Evolutionary conservation across 2,113 vertebrate genomes (phyloP), one percentile per base, ranked within the genome.

Genomic region (Urocitellus parryii): DNA sequence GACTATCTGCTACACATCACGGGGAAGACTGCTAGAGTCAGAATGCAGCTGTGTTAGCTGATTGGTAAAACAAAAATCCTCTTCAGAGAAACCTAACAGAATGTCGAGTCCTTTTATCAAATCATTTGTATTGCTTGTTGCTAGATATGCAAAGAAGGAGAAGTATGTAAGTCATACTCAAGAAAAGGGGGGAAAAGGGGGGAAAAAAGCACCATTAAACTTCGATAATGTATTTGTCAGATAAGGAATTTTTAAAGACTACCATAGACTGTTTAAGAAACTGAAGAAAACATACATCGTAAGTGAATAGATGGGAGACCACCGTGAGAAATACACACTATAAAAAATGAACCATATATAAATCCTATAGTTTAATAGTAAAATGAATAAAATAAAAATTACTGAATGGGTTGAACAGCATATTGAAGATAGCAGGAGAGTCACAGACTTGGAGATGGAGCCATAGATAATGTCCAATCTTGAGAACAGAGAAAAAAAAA

Each of bases 21-120:
- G 82, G n/a, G 13, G 45, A 95, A 80, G 25, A 81, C 22, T 65
- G 42, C 5, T 72, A 8, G 42, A 89, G 20, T 91, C 48, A 53
- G 74, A 83, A 63, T 93, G 24, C 45, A 90, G 51, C 29, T 32
- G 48, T 37, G 10, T 78, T 37, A 90, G 68, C 8, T 13, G 45
- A 22, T 39, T 92, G 25, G 51, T 93, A 70, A 90, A 79, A 67
- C 37, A 96, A 68, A 90, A 56, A 56, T 65, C 83, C 37, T 95
- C 53, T 95, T 92, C 67, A 73, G 84, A 90, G 65, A 53, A 92
- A 88, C 29, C 24, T 63, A 88, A 51, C 14, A 95, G 39, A 97
- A 93, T 58, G 32, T 45, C 78, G 29, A 42, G 27, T 90, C 53
- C 83, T 65, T 14, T n/a, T 58, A 90, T 32, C 27, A 70, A 58